phyloP scores from a whole-genome alignment of 1,140 invertebrate genomes.

The Bombus pyrosoma region DNA sequence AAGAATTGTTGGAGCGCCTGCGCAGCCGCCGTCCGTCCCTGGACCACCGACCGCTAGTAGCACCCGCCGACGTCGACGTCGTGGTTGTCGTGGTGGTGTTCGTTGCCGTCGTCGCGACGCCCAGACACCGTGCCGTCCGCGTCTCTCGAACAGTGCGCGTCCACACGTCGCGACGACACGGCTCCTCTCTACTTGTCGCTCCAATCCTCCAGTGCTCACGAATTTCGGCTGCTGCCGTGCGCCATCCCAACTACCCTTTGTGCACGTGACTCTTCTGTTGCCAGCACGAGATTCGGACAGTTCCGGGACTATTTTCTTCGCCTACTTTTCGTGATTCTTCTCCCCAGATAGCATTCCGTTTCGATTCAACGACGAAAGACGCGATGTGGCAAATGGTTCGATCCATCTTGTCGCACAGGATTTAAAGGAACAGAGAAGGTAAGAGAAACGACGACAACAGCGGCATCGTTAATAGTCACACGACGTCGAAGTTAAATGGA shows the following conservation, averaged over 20 bases:
- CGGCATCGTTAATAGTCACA: background rate
- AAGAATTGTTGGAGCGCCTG: constrained; percentile 19
- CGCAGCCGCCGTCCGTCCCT: constrained; percentile 44
- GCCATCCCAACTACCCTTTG: background rate
- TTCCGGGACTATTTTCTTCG: background rate
- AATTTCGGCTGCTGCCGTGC: background rate
- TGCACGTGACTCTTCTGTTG: constrained; percentile 50
- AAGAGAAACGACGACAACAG: background rate
- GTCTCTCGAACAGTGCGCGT: constrained; percentile 51
- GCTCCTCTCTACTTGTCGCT: constrained; percentile 71
- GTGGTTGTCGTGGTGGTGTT: constrained; percentile 43
- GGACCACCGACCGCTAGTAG: constrained; percentile 52
- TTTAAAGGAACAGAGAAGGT: background rate
- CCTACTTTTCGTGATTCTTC: too few relatives aligned
- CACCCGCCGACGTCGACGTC: constrained; percentile 58
- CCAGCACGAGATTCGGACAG: background rate
- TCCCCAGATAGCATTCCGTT: background rate
- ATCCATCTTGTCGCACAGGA: background rate
- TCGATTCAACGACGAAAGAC: background rate
- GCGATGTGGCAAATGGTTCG: background rate
- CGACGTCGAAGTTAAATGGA: background rate
- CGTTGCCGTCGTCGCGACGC: constrained; percentile 61
- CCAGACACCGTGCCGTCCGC: constrained; percentile 44
- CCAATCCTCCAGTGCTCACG: too few relatives aligned
- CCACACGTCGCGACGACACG: constrained; percentile 71